Percentiles rank a stretch among this genome's conserved stretches.
Evolutionary conservation across 53 echinoderm and acorn worm genomes (phyloP).

Genomic region (Arbacia lixula): DNA sequence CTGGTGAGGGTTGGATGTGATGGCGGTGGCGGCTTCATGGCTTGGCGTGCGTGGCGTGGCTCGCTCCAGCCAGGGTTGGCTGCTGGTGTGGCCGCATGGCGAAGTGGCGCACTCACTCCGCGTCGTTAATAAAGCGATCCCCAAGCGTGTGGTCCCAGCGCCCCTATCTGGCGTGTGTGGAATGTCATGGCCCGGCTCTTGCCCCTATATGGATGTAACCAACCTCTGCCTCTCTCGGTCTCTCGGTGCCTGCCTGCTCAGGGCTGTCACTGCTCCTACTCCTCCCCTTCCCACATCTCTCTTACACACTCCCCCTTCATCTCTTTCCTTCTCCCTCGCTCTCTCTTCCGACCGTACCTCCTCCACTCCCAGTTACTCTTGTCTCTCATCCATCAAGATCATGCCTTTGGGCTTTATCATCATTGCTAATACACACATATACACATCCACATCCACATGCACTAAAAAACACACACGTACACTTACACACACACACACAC

Average conservation of each 20-base stretch:
- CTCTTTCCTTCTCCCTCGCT: background rate
- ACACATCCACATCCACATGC: background rate
- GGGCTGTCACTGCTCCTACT: conserved; percentile 10
- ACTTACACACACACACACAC: too few species aligned
- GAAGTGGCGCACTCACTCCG: too few species aligned
- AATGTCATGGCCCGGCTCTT: conserved; percentile 34
- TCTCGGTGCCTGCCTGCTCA: background rate
- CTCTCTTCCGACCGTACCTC: background rate
- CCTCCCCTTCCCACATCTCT: background rate
- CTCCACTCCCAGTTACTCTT: background rate
- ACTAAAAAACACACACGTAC: background rate
- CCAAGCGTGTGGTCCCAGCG: conserved; percentile 40
- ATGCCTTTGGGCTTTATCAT: too few species aligned
- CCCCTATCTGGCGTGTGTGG: conserved; percentile 37
- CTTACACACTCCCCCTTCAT: background rate
- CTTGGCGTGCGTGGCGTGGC: too few species aligned
- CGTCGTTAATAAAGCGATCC: conserved; percentile 39
- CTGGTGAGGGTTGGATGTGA: too few species aligned
- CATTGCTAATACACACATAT: too few species aligned
- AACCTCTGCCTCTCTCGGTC: conserved; percentile 16
- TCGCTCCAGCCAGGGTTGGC: too few species aligned
- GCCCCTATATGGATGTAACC: conserved; percentile 49
- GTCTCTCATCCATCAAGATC: background rate
- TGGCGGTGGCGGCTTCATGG: too few species aligned
- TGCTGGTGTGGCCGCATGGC: too few species aligned